These are phyloP conservation scores for Cabera pusaria DNA, from an alignment of 2,888 invertebrate species.

Conservation along the genomic window DNA sequence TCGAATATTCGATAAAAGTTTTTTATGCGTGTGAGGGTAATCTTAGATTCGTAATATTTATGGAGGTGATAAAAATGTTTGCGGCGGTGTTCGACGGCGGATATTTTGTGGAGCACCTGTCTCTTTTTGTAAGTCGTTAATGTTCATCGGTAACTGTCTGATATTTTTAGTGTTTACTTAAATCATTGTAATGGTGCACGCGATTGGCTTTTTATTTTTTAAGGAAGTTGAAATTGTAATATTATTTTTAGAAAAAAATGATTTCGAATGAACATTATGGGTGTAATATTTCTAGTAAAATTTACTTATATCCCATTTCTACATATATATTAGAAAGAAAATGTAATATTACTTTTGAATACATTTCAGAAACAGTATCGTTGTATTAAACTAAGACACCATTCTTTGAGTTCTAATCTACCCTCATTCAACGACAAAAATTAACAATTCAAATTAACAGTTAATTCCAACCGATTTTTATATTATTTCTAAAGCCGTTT, in stretches of 20 bases:
- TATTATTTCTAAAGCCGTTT: conserved; percentile 52
- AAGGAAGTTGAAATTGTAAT: conserved; percentile 17
- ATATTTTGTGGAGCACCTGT: conserved; percentile 69
- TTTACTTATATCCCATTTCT: too few species aligned
- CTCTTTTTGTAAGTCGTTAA: conserved; percentile 53
- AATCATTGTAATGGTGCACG: conserved; percentile 38
- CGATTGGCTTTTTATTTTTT: conserved; percentile 44
- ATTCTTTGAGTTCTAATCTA: too few species aligned
- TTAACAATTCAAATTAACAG: conserved; percentile 67
- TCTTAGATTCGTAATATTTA: conserved; percentile 70
- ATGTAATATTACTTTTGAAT: too few species aligned
- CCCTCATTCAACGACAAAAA: too few species aligned
- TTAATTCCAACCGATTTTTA: conserved; percentile 59
- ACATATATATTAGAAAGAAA: too few species aligned
- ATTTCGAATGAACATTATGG: too few species aligned
- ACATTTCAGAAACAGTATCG: too few species aligned
- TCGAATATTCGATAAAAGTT: too few species aligned
- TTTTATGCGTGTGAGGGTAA: conserved; percentile 36
- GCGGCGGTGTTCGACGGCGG: conserved; percentile 65
- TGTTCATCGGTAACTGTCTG: conserved; percentile 44
- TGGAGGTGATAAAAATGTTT: conserved; percentile 76
- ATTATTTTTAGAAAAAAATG: conserved; percentile 15
- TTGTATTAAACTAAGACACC: too few species aligned
- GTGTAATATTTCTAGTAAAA: too few species aligned
- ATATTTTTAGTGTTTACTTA: conserved; percentile 39